Evolutionary conservation across 2,797 vertebrate genomes (phyloP), one percentile per base, ranked within the genome.

Genomic region (Sphenopsis melanotis): DNA sequence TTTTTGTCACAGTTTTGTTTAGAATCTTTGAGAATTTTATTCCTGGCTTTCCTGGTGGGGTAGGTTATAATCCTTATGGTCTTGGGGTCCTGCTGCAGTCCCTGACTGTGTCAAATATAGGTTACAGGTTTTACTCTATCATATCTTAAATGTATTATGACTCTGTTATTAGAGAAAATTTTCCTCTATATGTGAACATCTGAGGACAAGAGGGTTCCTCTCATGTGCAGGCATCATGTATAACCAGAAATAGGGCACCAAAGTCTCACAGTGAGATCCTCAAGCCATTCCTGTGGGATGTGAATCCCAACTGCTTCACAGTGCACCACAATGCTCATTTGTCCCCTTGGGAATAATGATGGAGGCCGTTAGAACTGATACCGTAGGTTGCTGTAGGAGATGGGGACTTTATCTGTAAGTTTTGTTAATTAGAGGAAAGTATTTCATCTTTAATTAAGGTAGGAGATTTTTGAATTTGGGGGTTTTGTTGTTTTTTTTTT

Each of bases 151-250:
- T 36, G 3, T 2, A 12, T 60, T 59, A 29, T 0, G 1, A 78
- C 14, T 4, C 3, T 44, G 3, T 21, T 78, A n/a, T 34, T 52
- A 80, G 26, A 74, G 26, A 34, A 2, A 47, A 3, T 1, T 32
- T 74, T 75, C 13, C 4, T 63, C 21, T 42, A 1, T 1, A 18
- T 1, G 0, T 44, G 18, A 66, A 53, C 2, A 27, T 2, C 1
- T 26, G 6, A 3, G 3, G 12, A 53, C 10, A 41, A n/a, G 16
- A 30, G 8, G 32, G 1, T 3, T 88, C 12, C 13, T 44, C 3
- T 75, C 8, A 15, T 12, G 15, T 12, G 16, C 19, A 69, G 72
- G 26, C 2, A 30, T 6, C 7, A 20, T 16, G 1, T 12, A 44
- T 74, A 82, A 77, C 12, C 8, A n/a, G 6, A 32, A 82, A 47